Base-by-base conservation (phyloP, 2,113 vertebrate genomes). In the Rhinolophus ferrumequinum region DNA sequence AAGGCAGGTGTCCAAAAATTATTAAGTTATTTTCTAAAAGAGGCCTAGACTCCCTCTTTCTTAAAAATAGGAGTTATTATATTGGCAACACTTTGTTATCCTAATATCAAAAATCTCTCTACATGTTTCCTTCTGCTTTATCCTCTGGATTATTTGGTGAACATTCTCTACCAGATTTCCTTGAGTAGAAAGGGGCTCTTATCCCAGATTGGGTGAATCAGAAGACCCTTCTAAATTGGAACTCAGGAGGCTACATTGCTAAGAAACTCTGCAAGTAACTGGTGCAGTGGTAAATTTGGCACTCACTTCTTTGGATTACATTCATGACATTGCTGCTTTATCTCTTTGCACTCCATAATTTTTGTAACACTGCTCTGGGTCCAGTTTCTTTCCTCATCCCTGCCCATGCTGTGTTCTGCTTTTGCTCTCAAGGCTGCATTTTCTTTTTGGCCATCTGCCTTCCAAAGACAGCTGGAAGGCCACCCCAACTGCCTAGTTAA, bases 391-490 rank as follows among this genome's bases (percentile, higher is more conserved):
- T 90, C 64, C 56, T 80, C 64, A 38, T 75, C 54, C 33, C 22
- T 85, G 69, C 28, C 69, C 38, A 54, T 88, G 70, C 52, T 28
- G 28, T 88, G 38, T 54, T 95, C 64, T 95, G 92, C 33, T 96
- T 95, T 87, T 90, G 56, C 81, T 95, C 64, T 88, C 52, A 90
- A 95, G 85, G 80, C 81, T 96, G 24, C 64, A 90, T 58, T 84
- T 92, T 94, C 64, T 84, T 18, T 90, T 85, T 94, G 85, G 91
- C 91, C 84, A 90, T 52, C 33, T 85, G 76, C 92, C 86, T 50
- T 90, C 66, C 66, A 93, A 93, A 52, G 89, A 95, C 81, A 93
- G 81, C 76, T 88, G 95, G 76, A 94, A 97, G 96, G 82, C 96
- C 94, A 97, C 95, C 94, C 95, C 87, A 44, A 73, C 50, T 93